Conservation (phyloP, 2,888 invertebrate genomes). For the Ceramica pisi region DNA sequence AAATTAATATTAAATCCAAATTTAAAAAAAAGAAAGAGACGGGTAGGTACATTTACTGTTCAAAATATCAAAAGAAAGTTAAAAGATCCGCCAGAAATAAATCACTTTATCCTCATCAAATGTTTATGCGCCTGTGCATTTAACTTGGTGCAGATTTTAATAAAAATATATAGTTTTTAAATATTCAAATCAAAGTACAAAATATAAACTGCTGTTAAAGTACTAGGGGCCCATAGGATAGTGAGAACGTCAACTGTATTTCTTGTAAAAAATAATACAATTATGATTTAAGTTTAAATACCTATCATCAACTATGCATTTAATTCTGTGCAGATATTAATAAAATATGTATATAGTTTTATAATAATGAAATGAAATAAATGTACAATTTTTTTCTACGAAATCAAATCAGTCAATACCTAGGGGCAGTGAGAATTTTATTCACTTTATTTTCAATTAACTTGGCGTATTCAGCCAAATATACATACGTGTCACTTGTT, state of each 20-base stretch:
- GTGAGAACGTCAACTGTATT: too few relatives aligned
- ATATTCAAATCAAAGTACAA: not conserved
- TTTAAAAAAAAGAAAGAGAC: too few relatives aligned
- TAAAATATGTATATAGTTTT: not conserved
- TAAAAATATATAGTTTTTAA: not conserved
- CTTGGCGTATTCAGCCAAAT: too few relatives aligned
- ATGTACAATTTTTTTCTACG: not conserved
- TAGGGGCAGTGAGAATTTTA: not conserved
- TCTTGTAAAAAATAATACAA: too few relatives aligned
- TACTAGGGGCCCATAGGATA: not conserved
- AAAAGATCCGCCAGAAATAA: not conserved
- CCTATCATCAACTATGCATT: not conserved
- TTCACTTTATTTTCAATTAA: too few relatives aligned
- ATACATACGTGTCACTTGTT: too few relatives aligned
- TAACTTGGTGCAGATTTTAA: not conserved
- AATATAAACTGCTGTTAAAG: not conserved
- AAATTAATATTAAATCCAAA: too few relatives aligned
- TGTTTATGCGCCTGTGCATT: not conserved
- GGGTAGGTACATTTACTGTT: too few relatives aligned
- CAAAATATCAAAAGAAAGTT: too few relatives aligned
- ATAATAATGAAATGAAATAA: not conserved
- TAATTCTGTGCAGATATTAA: not conserved
- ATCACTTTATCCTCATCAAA: not conserved
- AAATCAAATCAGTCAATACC: not conserved
- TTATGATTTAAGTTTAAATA: not conserved